Conservation (phyloP, 1,140 invertebrate species). For the Conus ventricosus region DNA sequence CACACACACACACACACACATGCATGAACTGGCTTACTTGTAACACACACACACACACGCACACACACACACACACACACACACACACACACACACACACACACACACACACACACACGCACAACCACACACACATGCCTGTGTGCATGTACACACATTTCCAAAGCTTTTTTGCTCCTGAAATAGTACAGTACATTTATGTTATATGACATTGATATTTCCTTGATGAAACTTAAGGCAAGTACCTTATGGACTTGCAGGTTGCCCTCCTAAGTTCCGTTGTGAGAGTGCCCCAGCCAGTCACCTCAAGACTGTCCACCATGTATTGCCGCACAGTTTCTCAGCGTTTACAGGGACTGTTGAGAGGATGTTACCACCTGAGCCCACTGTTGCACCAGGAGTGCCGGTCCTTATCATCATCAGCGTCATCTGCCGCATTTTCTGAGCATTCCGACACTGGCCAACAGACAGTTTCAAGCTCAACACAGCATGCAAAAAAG, state of each 20-base stretch:
- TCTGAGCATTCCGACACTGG: background rate
- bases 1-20: no score
- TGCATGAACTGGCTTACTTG: no score
- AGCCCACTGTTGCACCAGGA: background rate
- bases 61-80: no score
- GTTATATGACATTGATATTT: no score
- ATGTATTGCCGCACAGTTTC: slow-evolving; percentile 26
- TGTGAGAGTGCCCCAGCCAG: background rate
- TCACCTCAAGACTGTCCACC: background rate
- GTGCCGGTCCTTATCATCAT: background rate
- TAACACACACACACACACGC: no score
- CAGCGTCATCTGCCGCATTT: background rate
- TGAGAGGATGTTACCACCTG: background rate
- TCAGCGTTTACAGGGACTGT: background rate
- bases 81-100: no score
- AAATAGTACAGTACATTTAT: no score
- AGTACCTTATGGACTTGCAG: background rate
- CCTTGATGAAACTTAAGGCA: no score
- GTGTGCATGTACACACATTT: no score
- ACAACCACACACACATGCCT: no score
- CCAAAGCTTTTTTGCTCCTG: no score
- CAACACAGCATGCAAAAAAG: background rate
- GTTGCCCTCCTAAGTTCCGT: background rate
- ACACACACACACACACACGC: no score
- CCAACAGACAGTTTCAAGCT: background rate